Conservation (phyloP, 1,140 invertebrate genomes). For the Drosophila willistoni region DNA sequence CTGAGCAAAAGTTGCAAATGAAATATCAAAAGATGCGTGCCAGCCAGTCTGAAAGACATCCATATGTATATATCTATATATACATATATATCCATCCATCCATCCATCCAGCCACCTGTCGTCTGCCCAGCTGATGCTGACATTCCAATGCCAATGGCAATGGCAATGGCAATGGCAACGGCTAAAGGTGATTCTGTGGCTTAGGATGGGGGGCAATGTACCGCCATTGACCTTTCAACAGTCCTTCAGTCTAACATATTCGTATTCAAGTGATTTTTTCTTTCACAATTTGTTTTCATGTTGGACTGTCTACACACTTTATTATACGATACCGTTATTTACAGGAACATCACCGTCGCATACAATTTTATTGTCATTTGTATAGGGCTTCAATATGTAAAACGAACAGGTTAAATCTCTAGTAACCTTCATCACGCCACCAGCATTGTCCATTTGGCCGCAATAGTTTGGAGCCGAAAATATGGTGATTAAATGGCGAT, state of each 20-base stretch:
- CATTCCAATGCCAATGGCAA: conserved; percentile 14
- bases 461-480: conserved; percentile 94
- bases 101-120: neutral
- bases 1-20: conserved; percentile 54
- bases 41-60: conserved; percentile 36
- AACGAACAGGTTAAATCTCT: conserved; percentile 32
- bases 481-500: conserved; percentile 90
- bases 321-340: neutral
- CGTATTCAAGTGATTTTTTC: conserved; percentile 9
- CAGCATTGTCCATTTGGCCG: conserved; percentile 93
- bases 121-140: neutral
- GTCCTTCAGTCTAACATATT: conserved; percentile 13
- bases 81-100: neutral
- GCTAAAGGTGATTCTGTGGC: conserved; percentile 5
- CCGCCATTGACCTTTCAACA: conserved; percentile 40
- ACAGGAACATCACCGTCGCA: neutral
- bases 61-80: neutral
- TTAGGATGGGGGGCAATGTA: neutral
- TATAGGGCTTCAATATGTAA: conserved; percentile 28
- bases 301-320: neutral
- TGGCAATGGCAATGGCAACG: neutral
- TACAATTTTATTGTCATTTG: neutral
- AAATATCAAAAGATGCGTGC: conserved; percentile 49
- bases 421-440: conserved; percentile 96
- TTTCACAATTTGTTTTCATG: neutral